Percentiles rank a stretch among this genome's conserved stretches.
Evolutionary conservation across 2,113 vertebrate species (phyloP).

Genomic region (Phyllostomus hastatus): DNA sequence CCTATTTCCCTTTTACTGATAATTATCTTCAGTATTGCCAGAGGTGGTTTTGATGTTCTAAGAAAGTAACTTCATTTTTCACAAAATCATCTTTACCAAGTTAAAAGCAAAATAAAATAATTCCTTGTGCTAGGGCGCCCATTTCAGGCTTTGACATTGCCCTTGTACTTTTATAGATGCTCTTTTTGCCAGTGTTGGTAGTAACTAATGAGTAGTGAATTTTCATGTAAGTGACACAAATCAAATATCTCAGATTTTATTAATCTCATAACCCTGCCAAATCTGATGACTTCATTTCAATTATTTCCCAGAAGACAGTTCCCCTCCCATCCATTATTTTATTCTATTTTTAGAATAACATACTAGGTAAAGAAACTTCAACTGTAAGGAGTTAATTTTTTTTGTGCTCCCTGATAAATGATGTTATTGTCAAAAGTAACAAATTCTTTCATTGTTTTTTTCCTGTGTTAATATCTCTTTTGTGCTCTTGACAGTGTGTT

Average conservation of each 20-base stretch:
- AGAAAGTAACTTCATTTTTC: slow-evolving; percentile 54
- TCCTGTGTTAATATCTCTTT: slow-evolving; percentile 72
- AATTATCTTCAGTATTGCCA: slow-evolving; percentile 66
- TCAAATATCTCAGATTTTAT: slow-evolving; percentile 66
- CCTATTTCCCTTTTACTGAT: slow-evolving; percentile 50
- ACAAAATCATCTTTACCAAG: slow-evolving; percentile 58
- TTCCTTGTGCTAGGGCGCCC: slow-evolving; percentile 33
- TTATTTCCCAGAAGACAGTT: slow-evolving; percentile 64
- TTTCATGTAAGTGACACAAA: slow-evolving; percentile 76
- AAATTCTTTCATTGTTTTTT: slow-evolving; percentile 64
- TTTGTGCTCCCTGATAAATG: slow-evolving; percentile 69
- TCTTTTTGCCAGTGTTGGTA: slow-evolving; percentile 74
- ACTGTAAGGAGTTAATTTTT: slow-evolving; percentile 66
- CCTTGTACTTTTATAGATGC: slow-evolving; percentile 76
- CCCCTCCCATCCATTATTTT: slow-evolving; percentile 53
- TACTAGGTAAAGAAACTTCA: slow-evolving; percentile 59
- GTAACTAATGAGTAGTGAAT: slow-evolving; percentile 78
- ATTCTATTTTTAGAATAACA: slow-evolving; percentile 61
- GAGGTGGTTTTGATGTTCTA: slow-evolving; percentile 72
- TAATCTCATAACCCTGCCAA: slow-evolving; percentile 74
- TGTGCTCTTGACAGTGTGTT: slow-evolving; percentile 78
- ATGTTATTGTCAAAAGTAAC: slow-evolving; percentile 69
- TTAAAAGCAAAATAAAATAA: slow-evolving; percentile 67
- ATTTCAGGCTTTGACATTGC: slow-evolving; percentile 59
- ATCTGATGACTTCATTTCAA: slow-evolving; percentile 69